These are phyloP conservation scores for Polyergus mexicanus DNA, from an alignment of 1,140 invertebrate species.

Conservation along the genomic window DNA sequence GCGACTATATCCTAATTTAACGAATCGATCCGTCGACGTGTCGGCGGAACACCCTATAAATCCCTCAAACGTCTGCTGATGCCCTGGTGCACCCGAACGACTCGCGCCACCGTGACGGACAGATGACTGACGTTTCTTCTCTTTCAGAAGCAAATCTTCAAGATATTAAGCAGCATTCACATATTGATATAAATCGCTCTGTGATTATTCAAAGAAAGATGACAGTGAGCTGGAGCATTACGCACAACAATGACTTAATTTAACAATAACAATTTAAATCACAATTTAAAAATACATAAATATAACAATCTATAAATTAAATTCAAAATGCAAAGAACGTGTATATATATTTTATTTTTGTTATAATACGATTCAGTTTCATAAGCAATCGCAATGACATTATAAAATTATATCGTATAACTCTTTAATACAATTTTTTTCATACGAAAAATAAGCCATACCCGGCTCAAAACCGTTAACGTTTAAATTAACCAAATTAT, in stretches of 20 bases:
- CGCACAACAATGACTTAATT: not conserved
- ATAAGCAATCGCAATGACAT: not conserved
- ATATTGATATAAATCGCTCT: not conserved
- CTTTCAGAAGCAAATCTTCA: slow-evolving; percentile 2
- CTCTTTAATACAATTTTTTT: not conserved
- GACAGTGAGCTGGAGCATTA: not conserved
- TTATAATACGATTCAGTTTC: too few species aligned
- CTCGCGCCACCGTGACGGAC: slow-evolving; percentile 86
- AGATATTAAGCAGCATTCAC: not conserved
- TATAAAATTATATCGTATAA: not conserved
- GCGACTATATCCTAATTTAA: slow-evolving; percentile 18
- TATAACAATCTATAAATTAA: not conserved
- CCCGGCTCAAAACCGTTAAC: not conserved
- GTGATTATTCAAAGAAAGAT: not conserved
- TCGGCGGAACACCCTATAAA: slow-evolving; percentile 81
- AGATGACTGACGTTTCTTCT: slow-evolving; percentile 82
- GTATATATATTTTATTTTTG: not conserved
- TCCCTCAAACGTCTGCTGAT: slow-evolving; percentile 86
- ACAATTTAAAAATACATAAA: not conserved
- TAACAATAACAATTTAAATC: too few species aligned
- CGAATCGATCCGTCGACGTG: slow-evolving; percentile 58
- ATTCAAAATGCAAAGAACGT: not conserved
- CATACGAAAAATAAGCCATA: not conserved
- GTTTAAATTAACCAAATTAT: not conserved
- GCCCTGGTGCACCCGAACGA: slow-evolving; percentile 83